Evolutionary conservation across 2,888 invertebrate species (phyloP).

Genomic region (Drosophila pseudotakahashii): DNA sequence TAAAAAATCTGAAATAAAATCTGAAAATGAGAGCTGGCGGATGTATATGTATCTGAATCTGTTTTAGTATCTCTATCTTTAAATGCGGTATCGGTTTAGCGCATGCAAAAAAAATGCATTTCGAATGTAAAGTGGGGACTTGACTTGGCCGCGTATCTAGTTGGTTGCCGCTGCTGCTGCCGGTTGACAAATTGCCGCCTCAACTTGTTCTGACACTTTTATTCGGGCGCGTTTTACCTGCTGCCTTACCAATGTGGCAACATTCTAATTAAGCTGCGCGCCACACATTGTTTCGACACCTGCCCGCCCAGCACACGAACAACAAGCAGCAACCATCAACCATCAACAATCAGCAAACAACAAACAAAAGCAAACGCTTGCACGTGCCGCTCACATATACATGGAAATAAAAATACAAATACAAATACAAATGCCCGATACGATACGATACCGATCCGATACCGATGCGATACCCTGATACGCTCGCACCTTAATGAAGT

Average conservation of each 20-base stretch:
- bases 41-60: slow-evolving; percentile 6
- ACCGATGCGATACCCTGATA: neutral
- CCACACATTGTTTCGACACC: slow-evolving; percentile 79
- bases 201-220: slow-evolving; percentile 78
- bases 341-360: too few species aligned
- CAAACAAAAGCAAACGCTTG: slow-evolving; percentile 6
- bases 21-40: slow-evolving; percentile 58
- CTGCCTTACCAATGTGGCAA: slow-evolving; percentile 72
- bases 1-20: slow-evolving; percentile 10
- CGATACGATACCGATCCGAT: neutral
- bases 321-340: neutral
- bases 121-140: slow-evolving; percentile 62
- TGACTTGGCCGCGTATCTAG: slow-evolving; percentile 59
- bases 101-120: slow-evolving; percentile 63
- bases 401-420: neutral
- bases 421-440: neutral
- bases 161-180: slow-evolving; percentile 49
- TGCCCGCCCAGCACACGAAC: slow-evolving; percentile 40
- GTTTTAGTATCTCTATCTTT: neutral
- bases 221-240: slow-evolving; percentile 53
- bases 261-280: slow-evolving; percentile 78
- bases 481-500: slow-evolving; percentile 45
- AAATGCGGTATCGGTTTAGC: neutral
- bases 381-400: slow-evolving; percentile 16
- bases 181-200: slow-evolving; percentile 76